phyloP scores from a whole-genome alignment of 2,888 invertebrate species.

The Heliconius aoede region DNA sequence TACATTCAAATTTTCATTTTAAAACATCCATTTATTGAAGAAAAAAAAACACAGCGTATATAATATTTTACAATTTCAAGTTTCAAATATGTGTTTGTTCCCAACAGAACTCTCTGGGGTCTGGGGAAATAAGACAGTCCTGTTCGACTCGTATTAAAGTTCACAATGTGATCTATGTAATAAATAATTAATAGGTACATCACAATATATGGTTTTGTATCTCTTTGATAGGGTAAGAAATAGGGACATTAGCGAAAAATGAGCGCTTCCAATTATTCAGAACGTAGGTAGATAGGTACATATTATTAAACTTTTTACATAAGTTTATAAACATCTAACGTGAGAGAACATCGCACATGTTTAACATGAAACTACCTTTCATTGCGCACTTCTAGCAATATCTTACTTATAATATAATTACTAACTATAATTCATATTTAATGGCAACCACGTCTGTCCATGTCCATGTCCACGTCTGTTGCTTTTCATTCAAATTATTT shows the following conservation, averaged over 20 bases:
- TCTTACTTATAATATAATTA: too few species aligned
- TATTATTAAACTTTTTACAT: not conserved
- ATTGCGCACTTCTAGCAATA: not conserved
- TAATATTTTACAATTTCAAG: too few species aligned
- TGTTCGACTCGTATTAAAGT: not conserved
- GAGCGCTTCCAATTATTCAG: too few species aligned
- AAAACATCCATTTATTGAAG: too few species aligned
- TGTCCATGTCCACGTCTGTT: too few species aligned
- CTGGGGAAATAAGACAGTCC: not conserved
- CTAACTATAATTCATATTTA: slow-evolving; percentile 1
- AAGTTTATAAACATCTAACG: not conserved
- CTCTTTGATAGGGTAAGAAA: too few species aligned
- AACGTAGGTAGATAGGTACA: too few species aligned
- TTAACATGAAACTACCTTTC: not conserved
- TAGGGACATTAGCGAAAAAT: too few species aligned
- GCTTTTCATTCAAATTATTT: too few species aligned
- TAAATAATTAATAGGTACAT: not conserved
- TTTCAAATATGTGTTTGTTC: not conserved
- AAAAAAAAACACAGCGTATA: too few species aligned
- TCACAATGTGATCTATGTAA: not conserved
- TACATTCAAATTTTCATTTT: too few species aligned
- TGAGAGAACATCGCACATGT: not conserved
- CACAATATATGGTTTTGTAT: not conserved
- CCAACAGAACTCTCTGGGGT: too few species aligned
- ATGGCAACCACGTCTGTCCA: not conserved